Conservation (phyloP, 1,140 invertebrate genomes). For the Drosophila truncata region DNA sequence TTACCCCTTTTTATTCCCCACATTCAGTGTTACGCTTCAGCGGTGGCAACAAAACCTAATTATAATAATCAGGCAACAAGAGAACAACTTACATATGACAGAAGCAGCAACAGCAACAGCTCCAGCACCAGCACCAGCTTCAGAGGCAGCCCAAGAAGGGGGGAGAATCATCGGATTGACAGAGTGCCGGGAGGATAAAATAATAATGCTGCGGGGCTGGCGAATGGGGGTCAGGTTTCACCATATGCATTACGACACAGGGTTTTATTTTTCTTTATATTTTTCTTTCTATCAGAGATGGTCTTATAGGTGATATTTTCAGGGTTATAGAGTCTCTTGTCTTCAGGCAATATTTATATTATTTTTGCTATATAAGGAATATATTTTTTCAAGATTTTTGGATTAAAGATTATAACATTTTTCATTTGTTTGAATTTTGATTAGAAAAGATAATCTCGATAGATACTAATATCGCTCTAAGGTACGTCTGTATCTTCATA, state of each 20-base stretch:
- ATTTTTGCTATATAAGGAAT: no score
- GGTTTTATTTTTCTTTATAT: background rate
- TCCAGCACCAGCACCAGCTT: background rate
- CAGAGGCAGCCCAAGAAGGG: constrained; percentile 18
- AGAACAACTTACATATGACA: constrained; percentile 49
- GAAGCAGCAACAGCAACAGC: background rate
- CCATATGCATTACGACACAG: constrained; percentile 4
- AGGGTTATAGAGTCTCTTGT: no score
- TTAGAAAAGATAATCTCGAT: no score
- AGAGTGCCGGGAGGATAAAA: constrained; percentile 1
- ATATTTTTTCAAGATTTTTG: no score
- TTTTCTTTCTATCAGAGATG: background rate
- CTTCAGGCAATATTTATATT: no score
- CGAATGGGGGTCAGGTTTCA: constrained; percentile 6
- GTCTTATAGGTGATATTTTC: background rate
- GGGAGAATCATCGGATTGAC: background rate
- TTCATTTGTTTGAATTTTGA: no score
- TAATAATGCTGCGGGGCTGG: background rate
- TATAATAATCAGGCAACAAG: constrained; percentile 63
- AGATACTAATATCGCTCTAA: no score
- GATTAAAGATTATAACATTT: no score
- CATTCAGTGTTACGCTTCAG: constrained; percentile 56
- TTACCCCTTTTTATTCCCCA: constrained; percentile 1
- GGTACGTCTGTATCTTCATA: no score
- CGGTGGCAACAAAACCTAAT: constrained; percentile 75